phyloP scores from a whole-genome alignment of 2,113 vertebrate species.

The Percopsis transmontana region DNA sequence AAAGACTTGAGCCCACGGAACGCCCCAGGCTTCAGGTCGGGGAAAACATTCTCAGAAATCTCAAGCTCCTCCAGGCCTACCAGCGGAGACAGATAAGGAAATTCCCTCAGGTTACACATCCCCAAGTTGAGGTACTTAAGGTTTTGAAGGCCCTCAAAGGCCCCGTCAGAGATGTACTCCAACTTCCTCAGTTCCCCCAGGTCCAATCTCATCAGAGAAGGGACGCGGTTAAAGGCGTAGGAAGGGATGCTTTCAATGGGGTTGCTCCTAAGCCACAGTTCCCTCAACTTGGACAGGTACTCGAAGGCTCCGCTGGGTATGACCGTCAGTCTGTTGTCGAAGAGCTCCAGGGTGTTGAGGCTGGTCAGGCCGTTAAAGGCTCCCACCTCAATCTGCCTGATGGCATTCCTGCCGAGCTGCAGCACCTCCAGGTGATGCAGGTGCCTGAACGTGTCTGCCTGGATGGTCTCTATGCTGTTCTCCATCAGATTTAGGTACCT shows the following conservation, averaged over 20 bases:
- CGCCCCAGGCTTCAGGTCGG: conserved; percentile 88
- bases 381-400: conserved; percentile 97
- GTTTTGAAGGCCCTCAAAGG: conserved; percentile 95
- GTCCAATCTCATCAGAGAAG: conserved; percentile 95
- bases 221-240: conserved; percentile 97
- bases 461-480: conserved; percentile 96
- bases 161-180: conserved; percentile 97
- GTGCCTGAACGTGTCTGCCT: conserved; percentile 95
- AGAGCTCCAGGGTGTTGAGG: conserved; percentile 97
- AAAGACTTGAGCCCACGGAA: conserved; percentile 92
- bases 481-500: conserved; percentile 98
- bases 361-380: conserved; percentile 97
- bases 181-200: conserved; percentile 94
- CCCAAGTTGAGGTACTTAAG: conserved; percentile 98
- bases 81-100: conserved; percentile 91
- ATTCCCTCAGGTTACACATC: conserved; percentile 95
- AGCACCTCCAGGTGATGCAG: conserved; percentile 96
- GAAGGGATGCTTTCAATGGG: conserved; percentile 98
- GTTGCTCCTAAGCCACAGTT: conserved; percentile 97
- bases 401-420: conserved; percentile 94
- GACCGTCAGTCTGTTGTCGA: conserved; percentile 97
- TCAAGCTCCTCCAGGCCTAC: conserved; percentile 95
- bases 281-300: conserved; percentile 95
- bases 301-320: conserved; percentile 98
- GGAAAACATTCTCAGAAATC: conserved; percentile 97